Conservation (phyloP, 2,113 vertebrate species). For the Forbesichthys papilliferus region DNA sequence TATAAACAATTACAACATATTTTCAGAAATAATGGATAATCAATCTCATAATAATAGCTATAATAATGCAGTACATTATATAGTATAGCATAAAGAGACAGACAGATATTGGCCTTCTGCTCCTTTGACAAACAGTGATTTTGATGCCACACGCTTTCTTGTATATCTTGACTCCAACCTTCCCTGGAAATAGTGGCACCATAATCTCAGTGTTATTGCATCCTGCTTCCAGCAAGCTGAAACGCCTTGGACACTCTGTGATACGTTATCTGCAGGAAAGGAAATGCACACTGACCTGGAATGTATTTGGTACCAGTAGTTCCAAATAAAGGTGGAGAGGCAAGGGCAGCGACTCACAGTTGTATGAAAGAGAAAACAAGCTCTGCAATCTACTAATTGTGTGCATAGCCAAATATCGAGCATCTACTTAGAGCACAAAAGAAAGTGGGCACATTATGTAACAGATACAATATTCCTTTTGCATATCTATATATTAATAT, state of each 20-base stretch:
- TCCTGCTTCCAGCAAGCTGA: conserved; percentile 45
- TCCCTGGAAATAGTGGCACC: conserved; percentile 44
- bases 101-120: conserved; percentile 51
- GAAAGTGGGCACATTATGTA: no score
- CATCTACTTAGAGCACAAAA: no score
- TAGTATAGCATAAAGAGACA: conserved; percentile 11
- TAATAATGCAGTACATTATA: neutral
- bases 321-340: conserved; percentile 30
- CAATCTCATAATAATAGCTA: neutral
- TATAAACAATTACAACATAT: no score
- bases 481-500: no score
- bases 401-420: no score
- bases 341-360: neutral
- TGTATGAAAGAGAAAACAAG: neutral
- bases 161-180: conserved; percentile 33
- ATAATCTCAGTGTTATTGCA: conserved; percentile 59
- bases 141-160: conserved; percentile 37
- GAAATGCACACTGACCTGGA: conserved; percentile 38
- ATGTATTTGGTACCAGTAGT: conserved; percentile 22
- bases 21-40: no score
- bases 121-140: conserved; percentile 29
- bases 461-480: no score
- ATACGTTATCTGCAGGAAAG: conserved; percentile 60
- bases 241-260: conserved; percentile 43
- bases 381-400: neutral